These are phyloP conservation scores for Pungitius pungitius DNA, from an alignment of 2,113 vertebrate genomes.

Conservation along the genomic window DNA sequence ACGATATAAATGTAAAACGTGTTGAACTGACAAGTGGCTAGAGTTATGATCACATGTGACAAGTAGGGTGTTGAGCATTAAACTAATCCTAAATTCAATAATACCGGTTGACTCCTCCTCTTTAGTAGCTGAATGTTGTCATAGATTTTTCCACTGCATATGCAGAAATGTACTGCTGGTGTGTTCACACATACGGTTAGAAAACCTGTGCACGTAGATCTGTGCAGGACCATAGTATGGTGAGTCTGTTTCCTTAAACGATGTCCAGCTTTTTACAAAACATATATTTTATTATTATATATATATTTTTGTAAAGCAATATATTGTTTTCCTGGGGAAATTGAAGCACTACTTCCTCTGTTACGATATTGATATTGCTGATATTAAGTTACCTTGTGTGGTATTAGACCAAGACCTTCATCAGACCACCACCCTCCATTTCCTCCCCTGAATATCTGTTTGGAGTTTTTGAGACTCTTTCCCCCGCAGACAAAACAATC, in stretches of 20 bases:
- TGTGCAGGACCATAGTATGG: neutral
- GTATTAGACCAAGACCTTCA: slow-evolving; percentile 16
- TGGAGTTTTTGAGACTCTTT: slow-evolving; percentile 33
- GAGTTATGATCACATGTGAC: neutral
- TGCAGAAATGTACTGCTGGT: neutral
- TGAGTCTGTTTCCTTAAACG: neutral
- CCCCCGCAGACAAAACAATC: slow-evolving; percentile 43
- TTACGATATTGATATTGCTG: slow-evolving; percentile 26
- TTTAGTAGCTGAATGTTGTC: neutral
- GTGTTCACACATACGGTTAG: neutral
- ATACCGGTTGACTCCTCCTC: neutral
- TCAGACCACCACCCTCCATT: slow-evolving; percentile 18
- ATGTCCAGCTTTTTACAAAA: too few species aligned
- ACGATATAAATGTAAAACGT: slow-evolving; percentile 26
- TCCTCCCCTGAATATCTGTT: slow-evolving; percentile 32
- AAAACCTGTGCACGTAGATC: neutral
- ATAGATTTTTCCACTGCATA: neutral
- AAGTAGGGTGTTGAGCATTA: neutral
- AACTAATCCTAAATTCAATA: neutral
- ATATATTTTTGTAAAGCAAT: slow-evolving; percentile 6
- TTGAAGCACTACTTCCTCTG: slow-evolving; percentile 1
- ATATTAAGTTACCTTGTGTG: slow-evolving; percentile 16
- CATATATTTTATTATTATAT: too few species aligned
- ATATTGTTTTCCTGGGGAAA: neutral
- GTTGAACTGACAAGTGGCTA: slow-evolving; percentile 1